These are phyloP conservation scores for Condylostylus longicornis DNA, from an alignment of 1,140 invertebrate genomes.

Conservation along the genomic window DNA sequence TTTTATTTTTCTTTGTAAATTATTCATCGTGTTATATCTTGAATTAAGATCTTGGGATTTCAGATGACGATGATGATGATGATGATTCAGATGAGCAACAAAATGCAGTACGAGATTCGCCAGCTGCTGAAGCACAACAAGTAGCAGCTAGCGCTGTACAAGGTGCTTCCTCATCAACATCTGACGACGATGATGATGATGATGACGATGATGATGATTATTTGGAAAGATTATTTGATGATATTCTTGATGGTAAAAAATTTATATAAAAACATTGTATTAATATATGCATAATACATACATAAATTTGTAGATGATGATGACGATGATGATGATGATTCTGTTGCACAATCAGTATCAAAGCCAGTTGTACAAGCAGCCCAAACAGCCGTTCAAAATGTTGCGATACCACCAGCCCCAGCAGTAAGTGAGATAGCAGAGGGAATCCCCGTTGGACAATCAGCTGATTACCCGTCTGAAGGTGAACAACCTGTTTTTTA, in stretches of 20 bases:
- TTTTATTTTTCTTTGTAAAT: too few species aligned
- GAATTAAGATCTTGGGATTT: too few species aligned
- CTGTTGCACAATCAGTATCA: conserved; percentile 20
- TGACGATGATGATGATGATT: conserved; percentile 45
- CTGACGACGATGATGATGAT: conserved; percentile 39
- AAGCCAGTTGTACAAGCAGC: conserved; percentile 16
- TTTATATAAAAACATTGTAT: neutral
- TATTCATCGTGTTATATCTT: too few species aligned
- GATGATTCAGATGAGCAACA: conserved; percentile 11
- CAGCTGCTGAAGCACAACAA: too few species aligned
- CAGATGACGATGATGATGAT: conserved; percentile 22
- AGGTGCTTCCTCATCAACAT: too few species aligned
- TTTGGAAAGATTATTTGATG: conserved; percentile 56
- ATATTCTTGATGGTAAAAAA: conserved; percentile 50
- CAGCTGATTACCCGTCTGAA: conserved; percentile 17
- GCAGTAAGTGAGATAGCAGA: conserved; percentile 12
- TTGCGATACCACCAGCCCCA: conserved; percentile 4
- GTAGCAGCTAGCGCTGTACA: too few species aligned
- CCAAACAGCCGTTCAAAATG: conserved; percentile 8
- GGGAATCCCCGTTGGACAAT: conserved; percentile 24
- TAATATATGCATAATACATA: conserved; percentile 3
- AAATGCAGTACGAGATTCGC: conserved; percentile 5
- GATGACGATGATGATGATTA: conserved; percentile 58
- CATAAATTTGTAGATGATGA: neutral
- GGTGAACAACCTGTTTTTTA: conserved; percentile 20